Percentiles rank a stretch among this genome's conserved stretches.
These are phyloP conservation scores for Dendrolimus pini DNA, from an alignment of 2,888 invertebrate species.

Conservation along the genomic window DNA sequence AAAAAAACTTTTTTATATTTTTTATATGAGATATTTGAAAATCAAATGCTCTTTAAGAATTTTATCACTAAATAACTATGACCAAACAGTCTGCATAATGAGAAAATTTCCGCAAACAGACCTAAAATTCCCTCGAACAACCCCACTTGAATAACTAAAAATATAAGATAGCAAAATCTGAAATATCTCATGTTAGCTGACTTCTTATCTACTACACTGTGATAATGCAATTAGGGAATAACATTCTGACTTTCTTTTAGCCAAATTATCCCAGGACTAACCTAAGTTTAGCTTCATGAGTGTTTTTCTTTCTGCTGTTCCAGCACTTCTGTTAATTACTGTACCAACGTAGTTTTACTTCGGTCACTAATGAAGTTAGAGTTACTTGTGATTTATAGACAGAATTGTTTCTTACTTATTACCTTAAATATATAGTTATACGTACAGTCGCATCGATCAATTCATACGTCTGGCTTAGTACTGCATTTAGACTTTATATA, in stretches of 20 bases:
- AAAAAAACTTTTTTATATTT: too few species aligned
- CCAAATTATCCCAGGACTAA: neutral
- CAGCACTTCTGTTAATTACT: neutral
- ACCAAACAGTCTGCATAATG: too few species aligned
- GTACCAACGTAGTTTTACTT: neutral
- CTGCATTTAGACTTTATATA: too few species aligned
- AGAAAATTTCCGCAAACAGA: too few species aligned
- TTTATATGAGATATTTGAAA: too few species aligned
- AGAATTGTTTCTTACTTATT: constrained; percentile 6
- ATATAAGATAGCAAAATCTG: too few species aligned
- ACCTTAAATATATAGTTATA: constrained; percentile 1
- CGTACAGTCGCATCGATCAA: too few species aligned
- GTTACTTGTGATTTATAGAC: constrained; percentile 6
- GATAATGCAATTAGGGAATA: neutral
- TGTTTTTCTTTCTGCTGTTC: neutral
- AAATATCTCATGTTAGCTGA: neutral
- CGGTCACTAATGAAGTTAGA: neutral
- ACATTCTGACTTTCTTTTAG: neutral
- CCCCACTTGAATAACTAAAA: too few species aligned
- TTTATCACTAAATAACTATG: too few species aligned
- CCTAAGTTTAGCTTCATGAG: neutral
- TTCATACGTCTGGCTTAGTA: too few species aligned
- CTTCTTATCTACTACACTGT: neutral
- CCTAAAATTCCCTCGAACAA: too few species aligned
- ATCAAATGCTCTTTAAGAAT: too few species aligned